A percentile compares a stretch with the other conserved stretches of the same genome.
These are phyloP conservation scores for Vimba vimba DNA, from an alignment of 2,113 vertebrate species.

Conservation along the genomic window DNA sequence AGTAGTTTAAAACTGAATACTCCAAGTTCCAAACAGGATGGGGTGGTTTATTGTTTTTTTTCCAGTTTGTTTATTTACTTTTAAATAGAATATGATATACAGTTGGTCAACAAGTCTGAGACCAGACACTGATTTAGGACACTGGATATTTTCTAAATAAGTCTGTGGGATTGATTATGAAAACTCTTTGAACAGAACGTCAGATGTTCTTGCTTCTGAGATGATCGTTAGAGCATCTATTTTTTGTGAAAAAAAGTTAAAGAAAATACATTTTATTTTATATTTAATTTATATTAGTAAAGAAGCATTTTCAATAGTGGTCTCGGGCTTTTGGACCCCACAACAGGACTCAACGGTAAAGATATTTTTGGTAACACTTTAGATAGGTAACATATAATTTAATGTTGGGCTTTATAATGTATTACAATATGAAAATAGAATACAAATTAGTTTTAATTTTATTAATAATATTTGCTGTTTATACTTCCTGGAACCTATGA, in stretches of 20 bases:
- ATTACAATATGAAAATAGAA: not conserved
- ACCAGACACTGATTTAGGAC: no score
- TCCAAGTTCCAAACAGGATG: not conserved
- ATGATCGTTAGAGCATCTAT: no score
- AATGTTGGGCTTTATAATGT: not conserved
- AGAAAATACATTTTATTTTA: not conserved
- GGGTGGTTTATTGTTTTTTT: not conserved
- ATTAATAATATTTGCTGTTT: not conserved
- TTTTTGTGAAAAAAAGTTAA: no score
- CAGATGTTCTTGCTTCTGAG: no score
- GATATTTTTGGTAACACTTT: no score
- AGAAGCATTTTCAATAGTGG: not conserved
- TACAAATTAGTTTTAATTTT: not conserved
- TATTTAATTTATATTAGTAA: not conserved
- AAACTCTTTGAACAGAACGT: no score
- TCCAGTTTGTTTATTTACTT: not conserved
- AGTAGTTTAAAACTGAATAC: not conserved
- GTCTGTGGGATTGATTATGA: no score
- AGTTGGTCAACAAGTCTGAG: no score
- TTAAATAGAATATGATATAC: no score
- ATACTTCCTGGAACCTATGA: not conserved
- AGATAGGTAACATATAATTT: not conserved
- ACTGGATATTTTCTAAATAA: no score
- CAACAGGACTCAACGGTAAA: no score
- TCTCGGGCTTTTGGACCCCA: not conserved